phyloP scores from a whole-genome alignment of 1,140 invertebrate species.

The Micrasema longulum region DNA sequence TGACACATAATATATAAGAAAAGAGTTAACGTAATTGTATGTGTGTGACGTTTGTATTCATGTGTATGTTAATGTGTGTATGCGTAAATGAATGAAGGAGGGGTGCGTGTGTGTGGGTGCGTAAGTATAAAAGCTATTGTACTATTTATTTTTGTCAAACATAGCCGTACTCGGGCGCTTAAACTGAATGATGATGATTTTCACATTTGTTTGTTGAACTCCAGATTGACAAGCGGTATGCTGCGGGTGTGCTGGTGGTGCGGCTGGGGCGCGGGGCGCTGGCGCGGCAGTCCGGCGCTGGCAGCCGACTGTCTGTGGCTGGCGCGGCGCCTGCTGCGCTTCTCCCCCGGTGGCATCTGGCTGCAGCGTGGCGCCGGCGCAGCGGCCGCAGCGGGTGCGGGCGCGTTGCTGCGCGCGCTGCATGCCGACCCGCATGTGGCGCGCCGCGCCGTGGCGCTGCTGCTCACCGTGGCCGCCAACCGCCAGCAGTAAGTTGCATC shows the following conservation, averaged over 20 bases:
- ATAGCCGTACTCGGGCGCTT: too few species aligned
- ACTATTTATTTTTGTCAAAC: too few species aligned
- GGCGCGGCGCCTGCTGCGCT: conserved; percentile 79
- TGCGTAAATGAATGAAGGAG: too few species aligned
- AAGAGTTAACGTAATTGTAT: too few species aligned
- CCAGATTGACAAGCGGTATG: conserved; percentile 75
- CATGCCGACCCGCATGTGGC: conserved; percentile 60
- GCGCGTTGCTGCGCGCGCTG: conserved; percentile 58
- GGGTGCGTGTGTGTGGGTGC: too few species aligned
- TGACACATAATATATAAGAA: too few species aligned
- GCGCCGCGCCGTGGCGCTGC: conserved; percentile 53
- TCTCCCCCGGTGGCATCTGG: conserved; percentile 78
- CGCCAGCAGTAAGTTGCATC: conserved; percentile 58
- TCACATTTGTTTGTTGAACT: conserved; percentile 61
- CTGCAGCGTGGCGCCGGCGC: conserved; percentile 58
- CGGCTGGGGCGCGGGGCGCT: conserved; percentile 72
- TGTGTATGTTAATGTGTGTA: too few species aligned
- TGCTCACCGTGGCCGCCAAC: conserved; percentile 59
- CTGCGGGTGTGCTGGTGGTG: conserved; percentile 79
- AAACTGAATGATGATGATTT: too few species aligned
- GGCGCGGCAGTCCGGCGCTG: conserved; percentile 84
- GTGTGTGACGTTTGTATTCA: too few species aligned
- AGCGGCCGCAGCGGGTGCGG: conserved; percentile 60
- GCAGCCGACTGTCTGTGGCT: conserved; percentile 85
- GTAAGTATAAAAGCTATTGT: too few species aligned